These are phyloP conservation scores for Caradrina kadenii DNA, from an alignment of 2,888 invertebrate species.

Conservation along the genomic window DNA sequence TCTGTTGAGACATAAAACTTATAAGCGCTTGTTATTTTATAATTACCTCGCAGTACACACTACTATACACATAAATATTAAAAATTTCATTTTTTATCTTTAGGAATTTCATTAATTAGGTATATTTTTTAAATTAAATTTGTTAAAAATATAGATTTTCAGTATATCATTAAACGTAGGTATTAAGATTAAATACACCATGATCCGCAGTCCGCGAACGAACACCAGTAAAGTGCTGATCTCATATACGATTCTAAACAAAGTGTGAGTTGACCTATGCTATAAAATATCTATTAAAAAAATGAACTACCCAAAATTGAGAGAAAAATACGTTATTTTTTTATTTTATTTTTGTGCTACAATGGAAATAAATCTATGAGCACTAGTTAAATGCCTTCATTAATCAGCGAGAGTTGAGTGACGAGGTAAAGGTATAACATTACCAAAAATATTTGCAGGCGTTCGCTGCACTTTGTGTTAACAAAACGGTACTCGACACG, in stretches of 20 bases:
- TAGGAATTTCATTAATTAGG: conserved; percentile 89
- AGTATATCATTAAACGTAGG: conserved; percentile 86
- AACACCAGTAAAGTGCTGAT: conserved; percentile 69
- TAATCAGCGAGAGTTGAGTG: conserved; percentile 76
- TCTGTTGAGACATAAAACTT: conserved; percentile 79
- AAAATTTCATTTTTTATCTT: conserved; percentile 88
- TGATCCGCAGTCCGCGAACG: conserved; percentile 76
- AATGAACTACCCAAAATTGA: conserved; percentile 78
- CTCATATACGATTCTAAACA: conserved; percentile 72
- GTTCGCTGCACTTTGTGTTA: conserved; percentile 76
- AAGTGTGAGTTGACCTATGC: conserved; percentile 76
- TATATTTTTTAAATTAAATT: conserved; percentile 85
- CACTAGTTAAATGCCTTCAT: conserved; percentile 84
- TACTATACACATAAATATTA: conserved; percentile 88
- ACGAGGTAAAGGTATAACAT: conserved; percentile 77
- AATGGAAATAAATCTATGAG: conserved; percentile 82
- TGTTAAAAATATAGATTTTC: conserved; percentile 89
- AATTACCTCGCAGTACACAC: conserved; percentile 84
- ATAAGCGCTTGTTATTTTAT: conserved; percentile 82
- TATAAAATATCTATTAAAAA: conserved; percentile 77
- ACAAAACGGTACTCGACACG: conserved; percentile 68
- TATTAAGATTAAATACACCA: conserved; percentile 81
- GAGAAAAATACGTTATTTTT: conserved; percentile 74
- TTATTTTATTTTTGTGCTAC: conserved; percentile 78
- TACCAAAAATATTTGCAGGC: conserved; percentile 88